A percentile compares a stretch with the other conserved stretches of the same genome.
Conservation (phyloP, 2,797 vertebrate genomes). For the Paguma larvata region DNA sequence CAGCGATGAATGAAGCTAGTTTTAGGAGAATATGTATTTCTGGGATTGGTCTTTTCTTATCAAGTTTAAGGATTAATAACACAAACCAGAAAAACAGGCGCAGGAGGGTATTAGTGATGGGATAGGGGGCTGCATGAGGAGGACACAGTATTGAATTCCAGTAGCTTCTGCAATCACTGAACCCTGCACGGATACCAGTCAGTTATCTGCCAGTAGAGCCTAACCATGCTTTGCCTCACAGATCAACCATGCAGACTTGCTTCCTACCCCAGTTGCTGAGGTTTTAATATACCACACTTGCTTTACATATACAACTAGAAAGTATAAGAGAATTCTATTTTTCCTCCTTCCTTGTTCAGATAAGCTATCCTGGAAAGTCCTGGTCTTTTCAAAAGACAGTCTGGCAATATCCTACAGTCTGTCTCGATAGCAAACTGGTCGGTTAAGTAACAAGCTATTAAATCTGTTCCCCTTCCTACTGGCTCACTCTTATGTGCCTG, state of each 20-base stretch:
- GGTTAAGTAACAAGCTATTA: neutral
- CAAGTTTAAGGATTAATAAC: neutral
- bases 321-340: neutral
- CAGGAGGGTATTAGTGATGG: neutral
- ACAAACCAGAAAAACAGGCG: neutral
- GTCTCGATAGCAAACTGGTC: neutral
- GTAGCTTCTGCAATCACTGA: neutral
- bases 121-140: neutral
- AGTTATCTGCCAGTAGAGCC: neutral
- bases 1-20: neutral
- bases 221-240: neutral
- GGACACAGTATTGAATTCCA: too few species aligned
- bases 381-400: neutral
- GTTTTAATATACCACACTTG: neutral
- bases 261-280: neutral
- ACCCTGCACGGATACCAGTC: neutral
- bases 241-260: neutral
- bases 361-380: neutral
- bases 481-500: neutral
- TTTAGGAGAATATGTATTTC: neutral
- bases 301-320: neutral
- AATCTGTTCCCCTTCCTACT: neutral
- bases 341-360: neutral
- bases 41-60: neutral
- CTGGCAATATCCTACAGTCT: neutral